Evolutionary conservation across 1,140 invertebrate species (phyloP), one percentile per base, ranked within the genome.

Genomic region (Xylocopa sonorina): DNA sequence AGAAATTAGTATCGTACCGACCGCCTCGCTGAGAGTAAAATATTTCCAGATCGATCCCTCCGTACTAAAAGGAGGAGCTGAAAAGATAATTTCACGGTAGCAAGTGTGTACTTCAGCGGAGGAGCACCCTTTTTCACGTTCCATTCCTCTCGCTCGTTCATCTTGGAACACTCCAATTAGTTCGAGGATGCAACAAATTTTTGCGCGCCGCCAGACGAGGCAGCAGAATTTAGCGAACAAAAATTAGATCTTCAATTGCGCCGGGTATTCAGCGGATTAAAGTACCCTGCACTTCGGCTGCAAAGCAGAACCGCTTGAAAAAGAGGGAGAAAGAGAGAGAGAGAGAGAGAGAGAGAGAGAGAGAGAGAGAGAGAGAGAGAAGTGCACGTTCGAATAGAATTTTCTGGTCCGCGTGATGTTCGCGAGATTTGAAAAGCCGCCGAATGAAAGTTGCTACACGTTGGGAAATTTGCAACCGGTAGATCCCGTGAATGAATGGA

Each of bases 221-320:
- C 38, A 43, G 34, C 60, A 18, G 62, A 6, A 43, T 63, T 63
- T 43, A 21, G 38, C 38, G 3, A 27, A 43, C 24, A 34, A 43
- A 63, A 63, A 63, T 63, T 63, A 63, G 38, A 43, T 34, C 16
- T 38, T 34, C 10, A 9, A 63, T 63, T 41, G 34, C 60, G 41
- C 7, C 34, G 24, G 24, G 34, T 38, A 27, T 43, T 63, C n/a
- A 27, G 10, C 0, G 34, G 7, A 27, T 43, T 63, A 27, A 43
- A 63, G 60, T 63, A 24, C 34, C 38, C 9, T 4, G 34, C n/a
- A 43, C 34, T 18, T 43, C 14, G 34, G 12, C 41, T 1, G 21
- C 34, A 41, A 38, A 27, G 34, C n/a, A 63, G 27, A 14, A 63
- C n/a, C 60, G 14, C 27, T 27, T 18, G 5, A 62, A 14, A 41